Evolutionary conservation across 2,797 vertebrate species (phyloP).

Genomic region (Enteromius unitaeniatus): DNA sequence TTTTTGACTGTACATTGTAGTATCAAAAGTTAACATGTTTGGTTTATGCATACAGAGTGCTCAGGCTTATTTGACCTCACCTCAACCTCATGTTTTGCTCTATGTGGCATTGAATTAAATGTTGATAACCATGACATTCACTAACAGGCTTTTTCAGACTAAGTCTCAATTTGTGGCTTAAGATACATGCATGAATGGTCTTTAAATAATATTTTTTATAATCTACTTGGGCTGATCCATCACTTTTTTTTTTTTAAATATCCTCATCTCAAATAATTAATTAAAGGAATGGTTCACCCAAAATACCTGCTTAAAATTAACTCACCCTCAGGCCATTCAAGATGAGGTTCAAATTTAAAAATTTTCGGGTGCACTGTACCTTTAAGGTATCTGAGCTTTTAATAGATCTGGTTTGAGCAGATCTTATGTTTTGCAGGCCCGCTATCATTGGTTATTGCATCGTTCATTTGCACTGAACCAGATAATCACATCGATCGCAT

Average conservation of each 20-base stretch:
- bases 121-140: not conserved
- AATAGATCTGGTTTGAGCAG: conserved; percentile 20
- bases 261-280: not conserved
- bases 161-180: not conserved
- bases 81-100: not conserved
- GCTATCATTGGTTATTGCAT: not conserved
- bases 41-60: not conserved
- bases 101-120: not conserved
- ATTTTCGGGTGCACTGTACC: not conserved
- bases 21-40: not conserved
- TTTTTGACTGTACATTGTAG: not conserved
- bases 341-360: not conserved
- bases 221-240: not conserved
- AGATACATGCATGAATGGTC: not conserved
- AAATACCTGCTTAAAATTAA: not conserved
- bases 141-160: not conserved
- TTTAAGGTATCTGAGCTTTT: not conserved
- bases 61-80: not conserved
- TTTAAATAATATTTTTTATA: not conserved
- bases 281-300: not conserved
- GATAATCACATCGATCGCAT: conserved; percentile 43
- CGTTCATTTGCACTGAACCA: conserved; percentile 49
- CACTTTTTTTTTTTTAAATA: not conserved
- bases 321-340: not conserved
- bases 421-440: not conserved